phyloP scores from a whole-genome alignment of 2,113 vertebrate genomes.

The Tautogolabrus adspersus region DNA sequence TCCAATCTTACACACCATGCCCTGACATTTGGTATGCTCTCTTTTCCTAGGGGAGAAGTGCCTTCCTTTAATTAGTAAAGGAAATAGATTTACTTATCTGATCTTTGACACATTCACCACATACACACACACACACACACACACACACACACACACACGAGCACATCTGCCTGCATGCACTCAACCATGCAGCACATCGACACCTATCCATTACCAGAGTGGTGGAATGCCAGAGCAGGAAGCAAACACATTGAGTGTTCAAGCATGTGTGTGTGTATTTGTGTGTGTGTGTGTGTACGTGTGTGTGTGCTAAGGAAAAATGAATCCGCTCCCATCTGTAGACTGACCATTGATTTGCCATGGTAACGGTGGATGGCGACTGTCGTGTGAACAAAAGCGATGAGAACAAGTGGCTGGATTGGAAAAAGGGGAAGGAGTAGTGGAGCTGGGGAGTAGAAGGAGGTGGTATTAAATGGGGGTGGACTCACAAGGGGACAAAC shows the following conservation, averaged over 20 bases:
- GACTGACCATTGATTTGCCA: constrained; percentile 78
- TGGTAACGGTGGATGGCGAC: constrained; percentile 73
- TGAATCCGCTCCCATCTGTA: constrained; percentile 72
- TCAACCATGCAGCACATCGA: constrained; percentile 16
- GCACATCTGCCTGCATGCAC: background rate
- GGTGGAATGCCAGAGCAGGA: constrained; percentile 44
- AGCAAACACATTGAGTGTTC: constrained; percentile 29
- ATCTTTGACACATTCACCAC: constrained; percentile 59
- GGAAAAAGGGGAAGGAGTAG: constrained; percentile 7
- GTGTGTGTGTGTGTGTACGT: constrained; percentile 26
- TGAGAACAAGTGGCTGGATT: constrained; percentile 41
- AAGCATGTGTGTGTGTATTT: constrained; percentile 26
- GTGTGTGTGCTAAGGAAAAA: constrained; percentile 29
- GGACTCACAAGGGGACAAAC: constrained; percentile 24
- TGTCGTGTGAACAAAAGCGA: constrained; percentile 73
- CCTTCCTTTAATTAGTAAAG: constrained; percentile 76
- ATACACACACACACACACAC: background rate
- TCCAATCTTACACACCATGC: constrained; percentile 44
- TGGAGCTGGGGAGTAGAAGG: background rate
- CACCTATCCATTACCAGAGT: constrained; percentile 61
- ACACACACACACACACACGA: background rate
- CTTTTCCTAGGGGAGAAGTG: constrained; percentile 46
- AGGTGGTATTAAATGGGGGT: constrained; percentile 19
- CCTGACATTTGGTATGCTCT: constrained; percentile 50
- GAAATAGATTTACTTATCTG: constrained; percentile 78